These are phyloP conservation scores for Vireo altiloquus DNA, from an alignment of 2,113 vertebrate species.

Conservation along the genomic window DNA sequence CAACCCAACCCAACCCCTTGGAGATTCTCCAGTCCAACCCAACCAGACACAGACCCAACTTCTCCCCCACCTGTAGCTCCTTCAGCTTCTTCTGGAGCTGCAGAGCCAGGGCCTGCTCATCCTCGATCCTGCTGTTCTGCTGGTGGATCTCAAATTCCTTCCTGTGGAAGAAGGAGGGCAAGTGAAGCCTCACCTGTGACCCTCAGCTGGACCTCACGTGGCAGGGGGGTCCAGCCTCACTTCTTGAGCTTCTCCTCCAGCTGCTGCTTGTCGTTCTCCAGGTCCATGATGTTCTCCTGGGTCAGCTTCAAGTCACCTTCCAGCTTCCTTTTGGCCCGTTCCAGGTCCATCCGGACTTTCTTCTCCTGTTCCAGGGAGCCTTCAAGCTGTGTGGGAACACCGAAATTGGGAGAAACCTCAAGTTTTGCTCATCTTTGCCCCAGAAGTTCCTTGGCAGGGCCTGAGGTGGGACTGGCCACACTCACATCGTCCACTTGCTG, in stretches of 20 bases:
- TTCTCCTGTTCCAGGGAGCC: conserved; percentile 82
- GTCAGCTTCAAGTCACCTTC: conserved; percentile 78
- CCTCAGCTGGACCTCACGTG: accelerated
- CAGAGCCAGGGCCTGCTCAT: conserved; percentile 79
- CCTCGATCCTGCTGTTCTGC: conserved; percentile 82
- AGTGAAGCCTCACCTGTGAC: neutral
- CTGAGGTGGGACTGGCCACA: accelerated
- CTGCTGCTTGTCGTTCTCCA: conserved; percentile 81
- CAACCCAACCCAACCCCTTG: too few relatives aligned
- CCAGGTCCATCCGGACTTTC: conserved; percentile 80
- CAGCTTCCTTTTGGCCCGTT: conserved; percentile 76
- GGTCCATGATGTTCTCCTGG: conserved; percentile 79
- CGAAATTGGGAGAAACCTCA: neutral
- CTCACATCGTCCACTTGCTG: conserved; percentile 92
- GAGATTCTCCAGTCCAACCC: neutral
- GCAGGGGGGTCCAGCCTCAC: neutral
- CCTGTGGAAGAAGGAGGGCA: conserved; percentile 4
- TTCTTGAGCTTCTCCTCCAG: conserved; percentile 78
- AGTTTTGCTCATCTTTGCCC: neutral
- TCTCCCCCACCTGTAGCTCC: conserved; percentile 79
- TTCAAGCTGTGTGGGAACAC: conserved; percentile 16
- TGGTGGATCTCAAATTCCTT: conserved; percentile 80
- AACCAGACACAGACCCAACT: accelerated
- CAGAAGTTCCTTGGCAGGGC: accelerated
- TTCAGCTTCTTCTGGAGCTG: conserved; percentile 90